phyloP scores from a whole-genome alignment of 2,113 vertebrate species.

The Trogon surrucura region DNA sequence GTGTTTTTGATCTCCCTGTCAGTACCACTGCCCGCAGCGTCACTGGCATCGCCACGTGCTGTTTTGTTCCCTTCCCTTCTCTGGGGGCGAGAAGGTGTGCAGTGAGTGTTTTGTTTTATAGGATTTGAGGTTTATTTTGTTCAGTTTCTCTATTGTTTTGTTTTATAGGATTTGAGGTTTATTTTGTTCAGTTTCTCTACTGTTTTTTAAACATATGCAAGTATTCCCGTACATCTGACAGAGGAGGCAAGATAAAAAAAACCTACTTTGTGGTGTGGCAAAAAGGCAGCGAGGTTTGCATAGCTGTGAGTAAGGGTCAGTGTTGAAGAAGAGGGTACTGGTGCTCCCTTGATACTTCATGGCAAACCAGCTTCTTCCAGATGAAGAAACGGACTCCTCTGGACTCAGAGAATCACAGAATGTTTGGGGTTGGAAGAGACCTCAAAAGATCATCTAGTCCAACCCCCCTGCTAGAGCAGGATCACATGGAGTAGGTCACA shows the following conservation, averaged over 20 bases:
- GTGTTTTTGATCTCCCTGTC: neutral
- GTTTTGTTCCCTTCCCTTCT: neutral
- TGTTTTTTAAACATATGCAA: neutral
- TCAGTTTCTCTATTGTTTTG: neutral
- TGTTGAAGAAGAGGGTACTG: neutral
- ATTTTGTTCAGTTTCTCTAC: neutral
- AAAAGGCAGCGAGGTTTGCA: neutral
- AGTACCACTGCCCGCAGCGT: neutral
- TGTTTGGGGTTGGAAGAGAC: too few relatives aligned
- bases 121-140: neutral
- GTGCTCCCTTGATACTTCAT: neutral
- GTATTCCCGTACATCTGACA: neutral
- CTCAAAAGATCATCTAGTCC: too few relatives aligned
- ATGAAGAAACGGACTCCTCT: neutral
- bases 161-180: neutral
- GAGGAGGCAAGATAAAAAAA: neutral
- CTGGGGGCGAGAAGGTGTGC: neutral
- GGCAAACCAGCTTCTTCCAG: neutral
- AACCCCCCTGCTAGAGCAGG: too few relatives aligned
- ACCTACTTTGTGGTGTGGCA: neutral
- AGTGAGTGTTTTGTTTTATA: neutral
- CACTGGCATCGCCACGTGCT: accelerated
- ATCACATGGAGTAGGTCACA: too few relatives aligned
- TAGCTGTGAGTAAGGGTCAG: neutral
- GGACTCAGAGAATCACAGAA: too few relatives aligned